These are phyloP conservation scores for Apantesis nais DNA, from an alignment of 2,888 invertebrate species.

Conservation along the genomic window DNA sequence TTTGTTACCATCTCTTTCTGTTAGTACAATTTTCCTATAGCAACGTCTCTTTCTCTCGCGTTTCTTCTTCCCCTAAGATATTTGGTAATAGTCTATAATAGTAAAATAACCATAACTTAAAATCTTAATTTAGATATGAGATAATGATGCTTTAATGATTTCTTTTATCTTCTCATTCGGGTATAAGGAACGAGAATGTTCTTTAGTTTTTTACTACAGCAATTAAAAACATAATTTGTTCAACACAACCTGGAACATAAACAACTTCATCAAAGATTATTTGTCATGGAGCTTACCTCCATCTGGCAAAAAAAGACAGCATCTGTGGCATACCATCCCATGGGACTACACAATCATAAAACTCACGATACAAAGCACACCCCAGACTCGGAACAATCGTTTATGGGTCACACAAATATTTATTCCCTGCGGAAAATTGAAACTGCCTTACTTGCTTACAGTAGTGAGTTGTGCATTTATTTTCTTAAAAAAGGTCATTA, in stretches of 20 bases:
- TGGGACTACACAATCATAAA: constrained; percentile 10
- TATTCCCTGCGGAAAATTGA: constrained; percentile 13
- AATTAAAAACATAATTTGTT: not conserved
- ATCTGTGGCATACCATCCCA: not conserved
- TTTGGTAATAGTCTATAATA: constrained; percentile 41
- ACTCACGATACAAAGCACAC: constrained; percentile 15
- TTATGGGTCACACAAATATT: constrained; percentile 15
- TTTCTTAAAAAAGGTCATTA: not conserved
- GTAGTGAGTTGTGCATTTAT: not conserved
- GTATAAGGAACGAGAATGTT: constrained; percentile 17
- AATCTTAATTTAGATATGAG: constrained; percentile 49
- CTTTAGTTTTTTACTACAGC: not conserved
- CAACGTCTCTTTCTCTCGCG: constrained; percentile 20
- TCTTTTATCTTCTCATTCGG: constrained; percentile 24
- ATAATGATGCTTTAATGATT: constrained; percentile 36
- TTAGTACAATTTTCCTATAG: constrained; percentile 4
- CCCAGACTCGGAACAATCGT: constrained; percentile 8
- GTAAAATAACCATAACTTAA: constrained; percentile 51
- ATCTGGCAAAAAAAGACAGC: constrained; percentile 5
- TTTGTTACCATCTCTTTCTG: constrained; percentile 24
- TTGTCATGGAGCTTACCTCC: not conserved
- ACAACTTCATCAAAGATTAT: not conserved
- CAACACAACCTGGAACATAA: not conserved
- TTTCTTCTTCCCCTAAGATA: constrained; percentile 29
- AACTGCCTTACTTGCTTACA: constrained; percentile 3